phyloP scores from a whole-genome alignment of 2,888 invertebrate species.

The Chymomyza amoena region DNA sequence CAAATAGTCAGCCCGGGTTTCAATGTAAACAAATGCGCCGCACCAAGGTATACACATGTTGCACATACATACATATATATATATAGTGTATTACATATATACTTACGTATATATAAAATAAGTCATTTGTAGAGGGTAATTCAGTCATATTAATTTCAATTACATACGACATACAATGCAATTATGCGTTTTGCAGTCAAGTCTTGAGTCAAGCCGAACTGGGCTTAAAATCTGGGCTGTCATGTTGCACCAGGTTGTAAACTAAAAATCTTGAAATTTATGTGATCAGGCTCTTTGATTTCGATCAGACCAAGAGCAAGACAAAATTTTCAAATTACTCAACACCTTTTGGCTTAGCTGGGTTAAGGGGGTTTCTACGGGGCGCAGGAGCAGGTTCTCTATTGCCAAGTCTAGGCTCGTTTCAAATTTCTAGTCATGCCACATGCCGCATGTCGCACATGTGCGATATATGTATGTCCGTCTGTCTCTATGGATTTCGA shows the following conservation, averaged over 20 bases:
- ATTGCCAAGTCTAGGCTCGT: conserved; percentile 45
- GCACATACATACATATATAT: background rate
- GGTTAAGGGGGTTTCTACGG: background rate
- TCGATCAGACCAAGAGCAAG: conserved; percentile 57
- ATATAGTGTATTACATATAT: background rate
- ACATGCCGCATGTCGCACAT: background rate
- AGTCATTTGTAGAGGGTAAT: conserved; percentile 66
- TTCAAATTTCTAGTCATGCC: conserved; percentile 58
- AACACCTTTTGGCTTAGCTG: conserved; percentile 53
- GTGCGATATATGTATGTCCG: background rate
- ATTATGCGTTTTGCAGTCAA: conserved; percentile 57
- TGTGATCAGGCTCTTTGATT: conserved; percentile 75
- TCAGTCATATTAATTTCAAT: conserved; percentile 76
- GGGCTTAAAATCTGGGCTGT: conserved; percentile 26
- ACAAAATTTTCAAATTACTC: conserved; percentile 60
- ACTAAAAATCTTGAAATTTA: conserved; percentile 74
- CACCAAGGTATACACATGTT: conserved; percentile 35
- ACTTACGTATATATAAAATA: conserved; percentile 45
- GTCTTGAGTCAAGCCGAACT: background rate
- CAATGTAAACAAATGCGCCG: conserved; percentile 11
- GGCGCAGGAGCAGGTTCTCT: conserved; percentile 34
- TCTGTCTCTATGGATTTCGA: conserved; percentile 7
- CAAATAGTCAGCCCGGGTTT: conserved; percentile 27
- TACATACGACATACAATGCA: conserved; percentile 72
- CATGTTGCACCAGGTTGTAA: conserved; percentile 47